phyloP scores from a whole-genome alignment of 2,888 invertebrate species.

The Drosophila percnosoma region DNA sequence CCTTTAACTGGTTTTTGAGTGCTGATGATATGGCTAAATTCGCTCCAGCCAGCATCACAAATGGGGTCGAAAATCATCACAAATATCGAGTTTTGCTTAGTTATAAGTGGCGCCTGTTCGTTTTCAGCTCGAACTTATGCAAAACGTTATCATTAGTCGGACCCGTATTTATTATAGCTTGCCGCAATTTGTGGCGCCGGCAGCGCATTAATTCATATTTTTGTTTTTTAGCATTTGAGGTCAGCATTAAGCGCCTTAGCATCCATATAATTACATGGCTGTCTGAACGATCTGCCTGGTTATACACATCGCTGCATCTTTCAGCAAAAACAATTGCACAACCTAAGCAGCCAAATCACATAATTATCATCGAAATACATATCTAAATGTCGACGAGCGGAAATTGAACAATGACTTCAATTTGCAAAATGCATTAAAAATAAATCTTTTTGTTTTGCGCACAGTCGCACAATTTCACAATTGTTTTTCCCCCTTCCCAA shows the following conservation, averaged over 20 bases:
- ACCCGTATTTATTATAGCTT: constrained; percentile 23
- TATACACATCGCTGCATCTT: constrained; percentile 19
- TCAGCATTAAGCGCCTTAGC: constrained; percentile 19
- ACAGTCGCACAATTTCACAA: not conserved
- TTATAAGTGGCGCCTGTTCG: constrained; percentile 33
- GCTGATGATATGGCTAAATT: constrained; percentile 47
- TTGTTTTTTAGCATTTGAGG: constrained; percentile 42
- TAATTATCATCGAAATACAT: constrained; percentile 7
- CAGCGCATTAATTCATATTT: constrained; percentile 28
- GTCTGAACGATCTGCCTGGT: constrained; percentile 15
- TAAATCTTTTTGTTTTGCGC: constrained; percentile 22
- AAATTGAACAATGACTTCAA: constrained; percentile 35
- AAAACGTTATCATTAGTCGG: constrained; percentile 54
- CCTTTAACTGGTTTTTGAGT: constrained; percentile 53
- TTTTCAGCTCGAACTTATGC: constrained; percentile 45
- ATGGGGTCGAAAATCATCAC: constrained; percentile 49
- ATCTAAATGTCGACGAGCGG: constrained; percentile 34
- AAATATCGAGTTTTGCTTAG: constrained; percentile 19
- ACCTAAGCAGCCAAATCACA: constrained; percentile 4
- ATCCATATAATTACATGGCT: constrained; percentile 11
- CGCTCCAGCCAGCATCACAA: constrained; percentile 38
- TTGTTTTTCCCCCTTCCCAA: not conserved
- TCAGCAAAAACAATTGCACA: constrained; percentile 18
- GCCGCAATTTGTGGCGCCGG: constrained; percentile 35
- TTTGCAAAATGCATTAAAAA: constrained; percentile 40